Conservation (phyloP, 1,140 invertebrate genomes). For the Melitaea cinxia region DNA sequence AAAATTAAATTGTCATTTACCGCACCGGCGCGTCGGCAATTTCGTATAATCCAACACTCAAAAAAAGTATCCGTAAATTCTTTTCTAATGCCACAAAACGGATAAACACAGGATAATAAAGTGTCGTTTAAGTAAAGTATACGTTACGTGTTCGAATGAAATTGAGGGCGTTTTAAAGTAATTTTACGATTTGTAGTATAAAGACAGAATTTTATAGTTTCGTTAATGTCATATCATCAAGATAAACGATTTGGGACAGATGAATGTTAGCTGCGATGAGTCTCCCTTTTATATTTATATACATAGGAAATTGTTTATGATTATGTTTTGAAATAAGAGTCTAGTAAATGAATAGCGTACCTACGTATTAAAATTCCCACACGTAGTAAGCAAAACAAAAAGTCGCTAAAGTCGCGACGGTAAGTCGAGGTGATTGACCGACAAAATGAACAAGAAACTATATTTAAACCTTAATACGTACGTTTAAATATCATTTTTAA, state of each 20-base stretch:
- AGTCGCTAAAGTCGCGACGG: conserved; percentile 38
- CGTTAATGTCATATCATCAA: background rate
- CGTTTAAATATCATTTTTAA: conserved; percentile 54
- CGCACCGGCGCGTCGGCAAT: conserved; percentile 52
- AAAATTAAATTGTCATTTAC: conserved; percentile 74
- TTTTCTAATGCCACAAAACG: conserved; percentile 69
- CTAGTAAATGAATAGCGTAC: background rate
- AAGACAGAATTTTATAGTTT: background rate
- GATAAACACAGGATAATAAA: conserved; percentile 75
- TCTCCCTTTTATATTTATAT: background rate
- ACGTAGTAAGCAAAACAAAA: conserved; percentile 13
- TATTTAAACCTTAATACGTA: conserved; percentile 44
- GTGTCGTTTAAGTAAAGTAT: conserved; percentile 79
- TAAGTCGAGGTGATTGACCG: conserved; percentile 63
- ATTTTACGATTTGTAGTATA: conserved; percentile 26
- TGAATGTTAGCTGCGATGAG: background rate
- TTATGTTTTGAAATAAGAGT: background rate
- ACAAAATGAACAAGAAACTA: conserved; percentile 33
- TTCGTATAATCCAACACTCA: conserved; percentile 46
- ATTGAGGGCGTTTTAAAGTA: conserved; percentile 52
- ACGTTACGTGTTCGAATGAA: conserved; percentile 54
- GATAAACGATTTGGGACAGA: background rate
- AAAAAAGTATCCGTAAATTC: conserved; percentile 32
- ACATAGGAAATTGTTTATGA: too few relatives aligned
- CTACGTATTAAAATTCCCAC: conserved; percentile 14